These are phyloP conservation scores for Jacana jacana DNA, from an alignment of 2,113 vertebrate species.

Conservation along the genomic window DNA sequence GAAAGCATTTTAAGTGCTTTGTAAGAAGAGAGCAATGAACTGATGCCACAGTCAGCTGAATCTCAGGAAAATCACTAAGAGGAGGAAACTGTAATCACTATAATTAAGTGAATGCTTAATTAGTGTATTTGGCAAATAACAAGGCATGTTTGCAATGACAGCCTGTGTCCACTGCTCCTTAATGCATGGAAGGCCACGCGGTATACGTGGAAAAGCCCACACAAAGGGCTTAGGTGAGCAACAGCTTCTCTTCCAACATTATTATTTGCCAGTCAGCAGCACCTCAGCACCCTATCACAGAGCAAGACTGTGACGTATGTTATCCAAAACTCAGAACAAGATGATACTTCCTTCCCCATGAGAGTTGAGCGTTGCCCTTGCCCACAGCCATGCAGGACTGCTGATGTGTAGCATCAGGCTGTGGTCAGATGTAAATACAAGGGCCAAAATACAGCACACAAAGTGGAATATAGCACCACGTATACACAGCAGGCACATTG, in stretches of 20 bases:
- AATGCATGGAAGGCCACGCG: neutral
- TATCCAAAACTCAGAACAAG: neutral
- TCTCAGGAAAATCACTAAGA: constrained; percentile 46
- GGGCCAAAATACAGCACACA: neutral
- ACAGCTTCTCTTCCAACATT: neutral
- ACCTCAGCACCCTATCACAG: neutral
- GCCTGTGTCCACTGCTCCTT: neutral
- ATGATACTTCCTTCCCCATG: neutral
- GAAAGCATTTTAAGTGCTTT: neutral
- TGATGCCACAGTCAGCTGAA: constrained; percentile 31
- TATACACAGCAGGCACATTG: neutral
- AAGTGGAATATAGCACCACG: accelerated
- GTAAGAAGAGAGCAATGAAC: constrained; percentile 32
- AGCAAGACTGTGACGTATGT: accelerated
- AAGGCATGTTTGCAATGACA: constrained; percentile 32
- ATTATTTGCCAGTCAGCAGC: neutral
- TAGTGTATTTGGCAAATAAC: constrained; percentile 51
- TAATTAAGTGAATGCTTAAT: constrained; percentile 68
- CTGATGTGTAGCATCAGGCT: accelerated
- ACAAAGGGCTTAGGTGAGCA: neutral
- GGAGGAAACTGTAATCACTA: constrained; percentile 59
- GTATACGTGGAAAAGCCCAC: neutral
- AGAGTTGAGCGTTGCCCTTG: neutral
- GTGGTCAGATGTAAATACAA: neutral
- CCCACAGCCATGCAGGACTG: neutral